Percentiles rank a stretch among this genome's conserved stretches.
These are phyloP conservation scores for Odocoileus virginianus DNA, from an alignment of 2,113 vertebrate species.

Conservation along the genomic window DNA sequence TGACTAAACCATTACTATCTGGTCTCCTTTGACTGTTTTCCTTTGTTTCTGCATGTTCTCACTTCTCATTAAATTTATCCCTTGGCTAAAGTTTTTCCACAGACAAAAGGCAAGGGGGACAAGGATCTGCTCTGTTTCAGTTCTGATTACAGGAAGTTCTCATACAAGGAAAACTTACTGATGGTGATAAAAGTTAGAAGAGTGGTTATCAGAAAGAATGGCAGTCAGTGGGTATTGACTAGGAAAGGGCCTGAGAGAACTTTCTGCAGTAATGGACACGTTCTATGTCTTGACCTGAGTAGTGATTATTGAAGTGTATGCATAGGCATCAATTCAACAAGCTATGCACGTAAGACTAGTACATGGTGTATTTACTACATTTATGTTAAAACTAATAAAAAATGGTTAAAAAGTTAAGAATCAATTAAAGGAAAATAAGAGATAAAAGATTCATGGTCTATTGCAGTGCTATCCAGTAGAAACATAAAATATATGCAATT, in stretches of 20 bases:
- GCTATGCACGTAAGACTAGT: neutral
- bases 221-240: neutral
- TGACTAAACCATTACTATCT: neutral
- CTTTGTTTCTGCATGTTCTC: neutral
- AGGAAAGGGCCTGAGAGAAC: neutral
- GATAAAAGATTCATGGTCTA: neutral
- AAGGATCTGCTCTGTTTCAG: neutral
- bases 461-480: neutral
- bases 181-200: neutral
- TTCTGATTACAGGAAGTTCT: neutral
- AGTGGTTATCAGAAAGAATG: neutral
- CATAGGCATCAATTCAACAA: neutral
- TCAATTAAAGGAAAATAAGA: neutral
- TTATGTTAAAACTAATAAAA: neutral
- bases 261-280: neutral
- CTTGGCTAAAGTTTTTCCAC: neutral
- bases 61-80: neutral
- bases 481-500: neutral
- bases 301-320: neutral
- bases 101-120: neutral
- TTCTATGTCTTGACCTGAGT: neutral
- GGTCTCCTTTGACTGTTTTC: neutral
- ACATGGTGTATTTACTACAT: neutral
- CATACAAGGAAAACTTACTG: neutral
- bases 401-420: neutral